Percentiles rank a stretch among this genome's conserved stretches.
Conservation (phyloP, 2,888 invertebrate species). For the Dastarcus helophoroides region DNA sequence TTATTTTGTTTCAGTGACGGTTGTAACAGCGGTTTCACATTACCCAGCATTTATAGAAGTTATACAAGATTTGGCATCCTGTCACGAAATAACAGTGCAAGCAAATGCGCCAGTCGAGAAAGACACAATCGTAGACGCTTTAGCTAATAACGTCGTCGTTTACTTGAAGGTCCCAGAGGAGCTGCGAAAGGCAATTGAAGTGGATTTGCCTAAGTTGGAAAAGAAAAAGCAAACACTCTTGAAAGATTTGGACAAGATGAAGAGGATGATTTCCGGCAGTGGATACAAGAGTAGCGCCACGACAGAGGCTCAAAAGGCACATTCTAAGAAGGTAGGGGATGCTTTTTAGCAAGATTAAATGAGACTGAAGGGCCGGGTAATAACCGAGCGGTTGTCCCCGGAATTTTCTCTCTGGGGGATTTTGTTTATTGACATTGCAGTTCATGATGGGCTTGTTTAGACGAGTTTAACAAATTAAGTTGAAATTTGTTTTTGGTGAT, state of each 20-base stretch:
- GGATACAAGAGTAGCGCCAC: conserved; percentile 28
- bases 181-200: conserved; percentile 20
- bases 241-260: conserved; percentile 30
- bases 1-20: conserved; percentile 15
- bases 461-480: conserved; percentile 1
- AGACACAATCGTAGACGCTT: conserved; percentile 19
- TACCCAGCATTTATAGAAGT: conserved; percentile 15
- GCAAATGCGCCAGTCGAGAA: background rate
- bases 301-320: conserved; percentile 22
- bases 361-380: conserved; percentile 1
- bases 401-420: conserved; percentile 1
- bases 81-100: conserved; percentile 17
- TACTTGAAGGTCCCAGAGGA: conserved; percentile 28
- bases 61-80: conserved; percentile 26
- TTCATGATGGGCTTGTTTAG: conserved; percentile 4
- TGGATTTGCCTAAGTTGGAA: conserved; percentile 27
- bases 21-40: conserved; percentile 14
- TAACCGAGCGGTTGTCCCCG: conserved; percentile 2
- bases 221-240: conserved; percentile 29
- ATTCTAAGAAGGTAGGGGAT: conserved; percentile 27
- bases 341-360: background rate
- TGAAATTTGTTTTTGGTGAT: conserved; percentile 1
- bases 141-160: conserved; percentile 21
- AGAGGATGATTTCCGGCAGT: conserved; percentile 22
- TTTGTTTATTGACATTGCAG: background rate